These are phyloP conservation scores for Leptodactylus fallax DNA, from an alignment of 2,797 vertebrate genomes.

Conservation along the genomic window DNA sequence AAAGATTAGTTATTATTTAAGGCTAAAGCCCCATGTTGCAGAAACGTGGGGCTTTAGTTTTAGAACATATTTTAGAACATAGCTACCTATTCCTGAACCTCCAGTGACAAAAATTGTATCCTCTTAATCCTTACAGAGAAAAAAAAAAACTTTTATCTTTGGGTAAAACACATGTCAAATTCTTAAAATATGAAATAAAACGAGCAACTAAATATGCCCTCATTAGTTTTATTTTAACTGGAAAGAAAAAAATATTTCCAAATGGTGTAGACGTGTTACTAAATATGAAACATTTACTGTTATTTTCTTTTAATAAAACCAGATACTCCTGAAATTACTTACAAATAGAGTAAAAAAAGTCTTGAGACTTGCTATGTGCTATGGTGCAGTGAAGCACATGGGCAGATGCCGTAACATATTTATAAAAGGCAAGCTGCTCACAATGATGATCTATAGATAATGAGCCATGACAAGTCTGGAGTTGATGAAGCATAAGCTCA, in stretches of 20 bases:
- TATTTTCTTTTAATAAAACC: neutral
- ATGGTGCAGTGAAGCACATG: constrained; percentile 68
- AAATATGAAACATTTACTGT: neutral
- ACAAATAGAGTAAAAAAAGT: constrained; percentile 31
- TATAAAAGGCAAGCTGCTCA: constrained; percentile 74
- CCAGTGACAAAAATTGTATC: too few relatives aligned
- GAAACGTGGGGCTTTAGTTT: too few relatives aligned
- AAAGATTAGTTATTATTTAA: too few relatives aligned
- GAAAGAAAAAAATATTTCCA: neutral
- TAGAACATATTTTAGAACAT: too few relatives aligned
- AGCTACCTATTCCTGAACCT: too few relatives aligned
- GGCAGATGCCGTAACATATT: constrained; percentile 77
- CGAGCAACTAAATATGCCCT: neutral
- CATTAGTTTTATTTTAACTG: neutral
- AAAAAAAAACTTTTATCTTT: too few relatives aligned
- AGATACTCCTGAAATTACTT: constrained; percentile 17
- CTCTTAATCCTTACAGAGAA: too few relatives aligned
- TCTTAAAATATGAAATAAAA: neutral
- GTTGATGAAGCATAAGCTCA: constrained; percentile 68
- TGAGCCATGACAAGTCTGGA: constrained; percentile 74
- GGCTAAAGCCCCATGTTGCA: too few relatives aligned
- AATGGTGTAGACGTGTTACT: neutral
- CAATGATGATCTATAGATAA: constrained; percentile 77
- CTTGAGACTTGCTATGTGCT: constrained; percentile 58
- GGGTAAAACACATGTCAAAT: too few relatives aligned